phyloP scores from a whole-genome alignment of 1,140 invertebrate species.

The Drosophila ironensis region DNA sequence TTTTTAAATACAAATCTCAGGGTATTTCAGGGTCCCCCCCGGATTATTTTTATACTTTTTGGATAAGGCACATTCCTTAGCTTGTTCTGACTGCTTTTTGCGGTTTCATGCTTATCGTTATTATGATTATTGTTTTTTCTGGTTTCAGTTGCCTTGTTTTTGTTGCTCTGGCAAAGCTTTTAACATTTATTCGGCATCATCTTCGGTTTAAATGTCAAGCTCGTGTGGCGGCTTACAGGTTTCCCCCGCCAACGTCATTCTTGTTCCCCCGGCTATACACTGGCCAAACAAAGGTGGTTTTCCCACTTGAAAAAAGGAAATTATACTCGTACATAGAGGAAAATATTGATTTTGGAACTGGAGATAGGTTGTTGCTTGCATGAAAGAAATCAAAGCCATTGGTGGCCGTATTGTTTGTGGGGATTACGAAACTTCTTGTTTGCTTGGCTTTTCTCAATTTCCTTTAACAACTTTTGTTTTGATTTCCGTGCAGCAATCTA shows the following conservation, averaged over 20 bases:
- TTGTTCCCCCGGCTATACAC: background rate
- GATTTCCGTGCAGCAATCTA: constrained; percentile 54
- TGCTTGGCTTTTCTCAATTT: too few relatives aligned
- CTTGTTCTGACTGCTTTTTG: constrained; percentile 50
- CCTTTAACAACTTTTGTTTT: background rate
- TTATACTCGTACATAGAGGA: too few relatives aligned
- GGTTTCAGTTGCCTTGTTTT: constrained; percentile 18
- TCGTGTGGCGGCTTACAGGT: constrained; percentile 46
- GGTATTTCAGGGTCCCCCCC: constrained; percentile 14
- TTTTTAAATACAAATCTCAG: constrained; percentile 2
- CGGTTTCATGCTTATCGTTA: constrained; percentile 54
- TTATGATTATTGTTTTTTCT: constrained; percentile 53
- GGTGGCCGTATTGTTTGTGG: too few relatives aligned
- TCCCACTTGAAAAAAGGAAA: background rate
- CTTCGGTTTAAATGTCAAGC: constrained; percentile 69
- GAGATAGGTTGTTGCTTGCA: too few relatives aligned
- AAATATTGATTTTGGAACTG: too few relatives aligned
- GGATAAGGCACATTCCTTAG: constrained; percentile 4
- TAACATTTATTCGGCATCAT: constrained; percentile 62
- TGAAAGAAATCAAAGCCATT: too few relatives aligned
- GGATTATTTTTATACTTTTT: background rate
- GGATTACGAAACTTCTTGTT: too few relatives aligned
- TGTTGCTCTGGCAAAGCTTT: constrained; percentile 44
- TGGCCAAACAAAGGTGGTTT: too few relatives aligned
- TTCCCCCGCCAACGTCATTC: constrained; percentile 1